Base-by-base conservation (phyloP, 2,888 invertebrate species). In the Drosophila ezoana region DNA sequence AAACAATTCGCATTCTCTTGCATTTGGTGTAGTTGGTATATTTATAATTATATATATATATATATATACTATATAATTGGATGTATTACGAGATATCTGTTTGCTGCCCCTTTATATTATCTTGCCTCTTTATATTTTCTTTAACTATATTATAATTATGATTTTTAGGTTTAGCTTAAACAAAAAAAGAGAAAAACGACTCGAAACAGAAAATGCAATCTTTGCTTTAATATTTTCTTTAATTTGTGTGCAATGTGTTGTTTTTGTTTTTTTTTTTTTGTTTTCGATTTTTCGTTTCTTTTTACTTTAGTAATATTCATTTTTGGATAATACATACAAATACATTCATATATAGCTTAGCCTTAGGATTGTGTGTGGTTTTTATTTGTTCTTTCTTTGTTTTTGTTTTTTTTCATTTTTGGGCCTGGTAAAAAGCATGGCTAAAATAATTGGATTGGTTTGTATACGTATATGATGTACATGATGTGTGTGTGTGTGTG, bases 301-400 rank as follows among this genome's bases (percentile, higher is more conserved):
- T 28, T 8, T 48, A 23, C 37, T n/a, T 45, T 59, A 37, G 20
- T 53, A 44, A 45, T 48, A 61, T 52, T 69, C 37, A 41, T 47
- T 38, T 58, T 63, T 62, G 20, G 77, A 78, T 77, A 68, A 76
- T 76, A 78, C 78, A 73, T 73, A 78, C 68, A 76, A 62, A 63
- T 69, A 75, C 63, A 74, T 73, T 63, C 41, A 69, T 73, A 70
- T 75, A 72, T 77, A 77, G 75, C 75, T 75, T 77, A 75, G 78
- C 75, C 68, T 77, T 75, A 75, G 75, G 78, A 75, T 75, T 75
- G 77, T 75, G n/a, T n/a, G n/a, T n/a, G n/a, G n/a, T n/a, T n/a
- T n/a, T n/a, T n/a, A n/a, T n/a, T n/a, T n/a, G n/a, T 71, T 73
- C 44, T 59, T 70, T 71, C 11, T 41, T 76, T 38, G 33, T 37